Evolutionary conservation across 2,113 vertebrate species (phyloP), one percentile per base, ranked within the genome.

Genomic region (Paradisaea rubra): DNA sequence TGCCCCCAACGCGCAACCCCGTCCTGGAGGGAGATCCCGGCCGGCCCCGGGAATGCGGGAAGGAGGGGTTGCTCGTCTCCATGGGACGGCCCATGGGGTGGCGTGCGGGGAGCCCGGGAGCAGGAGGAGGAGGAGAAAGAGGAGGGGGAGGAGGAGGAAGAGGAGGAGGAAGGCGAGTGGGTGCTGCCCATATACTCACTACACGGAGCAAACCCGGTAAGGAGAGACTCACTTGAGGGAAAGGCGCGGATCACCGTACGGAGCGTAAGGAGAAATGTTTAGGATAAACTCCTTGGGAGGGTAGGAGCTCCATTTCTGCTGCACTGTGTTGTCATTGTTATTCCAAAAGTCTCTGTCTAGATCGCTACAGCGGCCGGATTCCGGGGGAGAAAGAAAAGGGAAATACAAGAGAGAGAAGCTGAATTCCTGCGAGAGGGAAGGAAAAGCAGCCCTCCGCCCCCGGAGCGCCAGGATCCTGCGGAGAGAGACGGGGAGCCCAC

Each of bases 311-410:
- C 99, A 99, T 98, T 99, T 98, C 98, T 99, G 99, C 97, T 99
- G 99, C 97, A 99, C 99, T 98, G 98, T 99, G 98, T 99, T 99
- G 98, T 99, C 99, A 98, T 99, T 99, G 98, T 99, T 99, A 98
- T 99, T 99, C 99, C 99, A 99, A 98, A 99, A 99, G 98, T 99
- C 99, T 99, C 99, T 99, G 99, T 99, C 99, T 98, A 99, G 98
- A 98, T 99, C 99, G 93, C 99, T 99, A 98, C 91, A 97, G 98
- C 97, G 95, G 98, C 98, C 98, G 97, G 97, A 95, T 98, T 98
- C 97, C 97, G 97, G 94, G 98, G 97, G 92, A 96, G 98, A 97
- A 97, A 86, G 94, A 97, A 98, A 97, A 98, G 98, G 98, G 97
- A 98, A 97, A 98, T 98, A 97, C 97, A 98, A 98, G 97, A 98